Percentiles rank a stretch among this genome's conserved stretches.
Evolutionary conservation across 2,113 vertebrate genomes (phyloP).

Genomic region (Antechinus stuartii): DNA sequence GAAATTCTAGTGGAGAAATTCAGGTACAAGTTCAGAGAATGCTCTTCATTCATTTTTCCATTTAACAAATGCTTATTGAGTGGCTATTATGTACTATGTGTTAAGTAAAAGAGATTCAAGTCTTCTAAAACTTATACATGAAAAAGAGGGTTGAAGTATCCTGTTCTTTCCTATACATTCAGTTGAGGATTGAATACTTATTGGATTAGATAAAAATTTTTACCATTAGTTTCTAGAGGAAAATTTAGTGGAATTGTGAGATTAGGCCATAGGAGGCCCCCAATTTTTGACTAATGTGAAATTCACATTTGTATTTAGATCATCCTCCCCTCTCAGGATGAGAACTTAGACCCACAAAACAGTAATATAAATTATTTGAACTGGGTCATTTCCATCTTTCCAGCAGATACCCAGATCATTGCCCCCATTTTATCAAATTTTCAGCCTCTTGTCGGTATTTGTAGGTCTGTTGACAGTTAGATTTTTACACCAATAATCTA

Average conservation of each 20-base stretch:
- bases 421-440: background rate
- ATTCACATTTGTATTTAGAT: background rate
- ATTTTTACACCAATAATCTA: background rate
- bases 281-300: background rate
- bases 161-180: background rate
- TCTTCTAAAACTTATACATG: background rate
- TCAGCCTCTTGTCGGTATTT: background rate
- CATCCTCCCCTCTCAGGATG: background rate
- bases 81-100: background rate
- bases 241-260: background rate
- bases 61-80: background rate
- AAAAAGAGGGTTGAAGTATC: background rate
- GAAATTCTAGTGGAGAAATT: background rate
- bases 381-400: background rate
- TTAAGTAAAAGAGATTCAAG: background rate
- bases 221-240: background rate
- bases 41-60: background rate
- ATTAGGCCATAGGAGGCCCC: background rate
- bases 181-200: background rate
- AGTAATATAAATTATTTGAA: background rate
- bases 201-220: background rate
- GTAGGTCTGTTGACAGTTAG: background rate
- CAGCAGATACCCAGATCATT: background rate
- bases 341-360: background rate
- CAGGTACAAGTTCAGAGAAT: background rate